Evolutionary conservation across 2,113 vertebrate genomes (phyloP), one percentile per base, ranked within the genome.

Genomic region (Heterochromis multidens): DNA sequence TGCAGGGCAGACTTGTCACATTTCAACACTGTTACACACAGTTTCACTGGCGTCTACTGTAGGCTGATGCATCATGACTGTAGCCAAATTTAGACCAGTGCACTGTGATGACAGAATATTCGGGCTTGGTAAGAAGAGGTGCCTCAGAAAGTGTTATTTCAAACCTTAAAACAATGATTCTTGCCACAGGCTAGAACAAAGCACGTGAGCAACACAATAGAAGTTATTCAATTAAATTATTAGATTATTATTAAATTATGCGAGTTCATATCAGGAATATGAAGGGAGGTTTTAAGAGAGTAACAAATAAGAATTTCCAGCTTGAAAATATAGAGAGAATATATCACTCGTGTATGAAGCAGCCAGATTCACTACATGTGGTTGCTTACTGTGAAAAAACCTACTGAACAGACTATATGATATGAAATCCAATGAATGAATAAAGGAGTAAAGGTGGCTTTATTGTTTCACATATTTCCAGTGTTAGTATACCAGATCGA

Each of bases 1-100:
- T 43, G 63, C 79, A 60, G 85, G 84, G 81, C 76, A 59, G 77
- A 83, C 35, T 13, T 72, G 88, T 90, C 91, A 92, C 87, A 87
- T 83, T 84, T 82, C 46, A 25, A 33, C 81, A 61, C n/a, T 13
- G 63, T 33, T 54, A 35, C 1, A 4, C 33, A 54, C 35, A 43
- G 27, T 84, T 83, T 83, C 19, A 16, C 88, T 78, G 74, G 57
- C n/a, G 11, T 77, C 37, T 63, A 6, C 49, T 83, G 67, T 23
- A 43, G 72, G 61, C 40, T 78, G 81, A 85, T 43, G 13, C 84
- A 63, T 84, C 17, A 7, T 49, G 82, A 87, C 84, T 70, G 67
- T 1, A 72, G 88, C 81, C 83, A 87, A 81, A 80, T 86, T 86
- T 87, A 85, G 77, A 78, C 62, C 56, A 33, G 67, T 60, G 16